A percentile compares a stretch with the other conserved stretches of the same genome.
Evolutionary conservation across 1,140 invertebrate species (phyloP).

Genomic region (Neodiprion pinetum): DNA sequence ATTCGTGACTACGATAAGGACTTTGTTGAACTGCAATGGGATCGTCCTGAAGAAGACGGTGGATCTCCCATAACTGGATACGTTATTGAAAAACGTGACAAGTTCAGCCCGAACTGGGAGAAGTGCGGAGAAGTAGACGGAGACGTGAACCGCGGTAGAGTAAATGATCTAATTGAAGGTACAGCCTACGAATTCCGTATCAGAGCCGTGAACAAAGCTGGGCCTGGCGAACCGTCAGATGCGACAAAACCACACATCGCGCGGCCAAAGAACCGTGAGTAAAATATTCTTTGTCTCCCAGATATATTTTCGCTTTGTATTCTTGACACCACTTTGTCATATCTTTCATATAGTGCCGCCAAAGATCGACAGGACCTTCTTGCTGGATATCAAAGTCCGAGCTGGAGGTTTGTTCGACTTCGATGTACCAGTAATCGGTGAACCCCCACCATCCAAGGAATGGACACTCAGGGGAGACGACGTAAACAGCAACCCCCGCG

Average conservation of each 20-base stretch:
- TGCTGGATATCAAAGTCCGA: conserved; percentile 90
- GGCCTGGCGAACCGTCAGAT: conserved; percentile 89
- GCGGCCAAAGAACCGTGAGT: conserved; percentile 86
- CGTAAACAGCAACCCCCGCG: conserved; percentile 80
- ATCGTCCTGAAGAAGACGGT: conserved; percentile 83
- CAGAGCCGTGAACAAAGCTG: conserved; percentile 92
- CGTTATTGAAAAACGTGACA: conserved; percentile 95
- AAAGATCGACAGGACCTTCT: conserved; percentile 92
- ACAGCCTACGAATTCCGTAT: conserved; percentile 94
- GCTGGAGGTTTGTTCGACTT: conserved; percentile 94
- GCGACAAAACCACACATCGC: conserved; percentile 88
- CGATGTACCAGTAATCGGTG: conserved; percentile 91
- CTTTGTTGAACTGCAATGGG: conserved; percentile 96
- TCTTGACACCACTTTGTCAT: conserved; percentile 20
- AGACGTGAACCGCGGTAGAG: conserved; percentile 82
- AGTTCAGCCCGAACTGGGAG: conserved; percentile 87
- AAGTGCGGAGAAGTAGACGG: conserved; percentile 85
- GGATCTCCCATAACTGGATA: conserved; percentile 92
- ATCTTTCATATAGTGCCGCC: conserved; percentile 71
- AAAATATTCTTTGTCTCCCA: neutral
- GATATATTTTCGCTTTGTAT: conserved; percentile 12
- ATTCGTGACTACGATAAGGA: conserved; percentile 92
- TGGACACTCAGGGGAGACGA: conserved; percentile 87
- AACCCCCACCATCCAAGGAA: conserved; percentile 92
- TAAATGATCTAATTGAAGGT: conserved; percentile 89